Conservation (phyloP, 2,797 vertebrate species). For the Ispidina lecontei region DNA sequence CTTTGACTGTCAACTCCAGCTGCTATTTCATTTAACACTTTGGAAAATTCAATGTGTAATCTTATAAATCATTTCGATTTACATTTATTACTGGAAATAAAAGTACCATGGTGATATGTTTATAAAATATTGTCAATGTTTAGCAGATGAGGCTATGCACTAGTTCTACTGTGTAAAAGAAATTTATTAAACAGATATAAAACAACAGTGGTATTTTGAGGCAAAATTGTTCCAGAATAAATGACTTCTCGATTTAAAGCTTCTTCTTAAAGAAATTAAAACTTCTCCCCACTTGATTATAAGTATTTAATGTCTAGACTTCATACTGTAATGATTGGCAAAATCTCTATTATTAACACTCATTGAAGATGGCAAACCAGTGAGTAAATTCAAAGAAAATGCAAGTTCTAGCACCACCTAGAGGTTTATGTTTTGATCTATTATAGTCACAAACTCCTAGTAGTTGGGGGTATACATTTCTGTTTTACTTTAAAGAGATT, state of each 20-base stretch:
- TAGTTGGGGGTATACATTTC: neutral
- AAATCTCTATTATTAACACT: neutral
- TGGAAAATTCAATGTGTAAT: neutral
- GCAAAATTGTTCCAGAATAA: neutral
- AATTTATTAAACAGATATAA: neutral
- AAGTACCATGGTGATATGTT: neutral
- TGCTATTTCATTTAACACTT: neutral
- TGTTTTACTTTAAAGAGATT: neutral
- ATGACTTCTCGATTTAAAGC: neutral
- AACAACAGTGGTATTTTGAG: neutral
- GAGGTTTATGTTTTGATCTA: slow-evolving; percentile 12
- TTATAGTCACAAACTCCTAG: neutral
- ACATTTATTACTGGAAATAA: neutral
- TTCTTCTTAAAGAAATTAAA: neutral
- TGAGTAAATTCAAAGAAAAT: neutral
- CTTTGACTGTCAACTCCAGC: neutral
- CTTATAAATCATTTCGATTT: neutral
- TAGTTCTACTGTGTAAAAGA: neutral
- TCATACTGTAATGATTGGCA: neutral
- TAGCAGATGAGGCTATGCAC: neutral
- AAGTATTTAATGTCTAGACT: neutral
- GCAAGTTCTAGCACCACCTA: slow-evolving; percentile 28
- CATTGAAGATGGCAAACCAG: neutral
- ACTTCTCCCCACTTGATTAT: neutral
- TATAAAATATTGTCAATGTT: neutral